These are phyloP conservation scores for Xestia ashworthii DNA, from an alignment of 2,888 invertebrate species.

Conservation along the genomic window DNA sequence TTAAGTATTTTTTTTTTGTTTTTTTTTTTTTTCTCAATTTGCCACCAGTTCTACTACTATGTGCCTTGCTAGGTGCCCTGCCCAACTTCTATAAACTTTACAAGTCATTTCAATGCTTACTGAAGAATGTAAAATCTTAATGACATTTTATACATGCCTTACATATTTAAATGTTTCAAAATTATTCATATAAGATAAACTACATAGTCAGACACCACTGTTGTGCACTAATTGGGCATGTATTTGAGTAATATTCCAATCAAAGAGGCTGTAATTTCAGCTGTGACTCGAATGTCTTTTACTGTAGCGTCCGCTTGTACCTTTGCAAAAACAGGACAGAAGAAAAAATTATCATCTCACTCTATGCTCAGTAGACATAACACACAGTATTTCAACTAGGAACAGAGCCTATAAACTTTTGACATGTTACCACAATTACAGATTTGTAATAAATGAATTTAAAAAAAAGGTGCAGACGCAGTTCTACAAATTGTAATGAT, in stretches of 20 bases:
- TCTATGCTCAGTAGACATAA: no score
- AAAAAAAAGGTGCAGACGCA: not conserved
- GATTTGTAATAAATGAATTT: no score
- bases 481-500: no score
- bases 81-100: not conserved
- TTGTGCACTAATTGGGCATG: not conserved
- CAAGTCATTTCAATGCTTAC: not conserved
- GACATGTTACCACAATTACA: not conserved
- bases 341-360: not conserved
- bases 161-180: not conserved
- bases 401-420: no score
- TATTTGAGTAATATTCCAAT: not conserved
- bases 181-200: not conserved
- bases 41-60: not conserved
- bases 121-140: not conserved
- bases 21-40: not conserved
- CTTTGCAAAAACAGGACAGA: not conserved
- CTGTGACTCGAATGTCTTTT: not conserved
- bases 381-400: not conserved
- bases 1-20: no score
- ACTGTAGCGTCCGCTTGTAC: not conserved
- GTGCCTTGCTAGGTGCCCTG: not conserved
- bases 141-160: not conserved
- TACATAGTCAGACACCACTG: not conserved
- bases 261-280: not conserved